A percentile compares a stretch with the other conserved stretches of the same genome.
Conservation (phyloP, 1,140 invertebrate species). For the Heliconius himera region DNA sequence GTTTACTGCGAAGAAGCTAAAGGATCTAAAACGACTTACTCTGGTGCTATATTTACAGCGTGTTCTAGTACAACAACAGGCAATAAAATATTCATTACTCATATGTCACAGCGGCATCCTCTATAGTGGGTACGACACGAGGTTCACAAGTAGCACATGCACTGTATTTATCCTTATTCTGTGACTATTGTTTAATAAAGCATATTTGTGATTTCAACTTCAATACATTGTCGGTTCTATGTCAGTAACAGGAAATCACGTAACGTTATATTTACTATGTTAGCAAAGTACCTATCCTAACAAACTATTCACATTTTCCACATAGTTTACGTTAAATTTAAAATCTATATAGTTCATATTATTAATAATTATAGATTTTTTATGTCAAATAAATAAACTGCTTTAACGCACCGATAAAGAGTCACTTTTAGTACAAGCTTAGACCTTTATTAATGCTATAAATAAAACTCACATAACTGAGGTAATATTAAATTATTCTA, state of each 20-base stretch:
- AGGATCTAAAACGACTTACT: constrained; percentile 23
- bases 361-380: neutral
- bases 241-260: constrained; percentile 33
- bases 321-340: neutral
- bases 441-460: neutral
- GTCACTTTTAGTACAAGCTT: neutral
- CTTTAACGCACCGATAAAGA: neutral
- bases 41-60: constrained; percentile 32
- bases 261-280: constrained; percentile 32
- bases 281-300: constrained; percentile 7
- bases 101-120: constrained; percentile 66
- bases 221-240: constrained; percentile 17
- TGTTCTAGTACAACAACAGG: constrained; percentile 48
- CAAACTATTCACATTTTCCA: neutral
- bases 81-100: constrained; percentile 78
- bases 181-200: constrained; percentile 39
- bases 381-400: neutral
- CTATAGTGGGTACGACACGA: constrained; percentile 53
- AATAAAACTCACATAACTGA: neutral
- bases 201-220: constrained; percentile 17
- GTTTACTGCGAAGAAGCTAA: neutral
- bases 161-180: constrained; percentile 46
- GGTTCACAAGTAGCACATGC: constrained; percentile 47
- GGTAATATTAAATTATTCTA: neutral
- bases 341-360: neutral